These are phyloP conservation scores for Meandrina meandrites DNA, from an alignment of 92 coral and sea anemone genomes.

Conservation along the genomic window DNA sequence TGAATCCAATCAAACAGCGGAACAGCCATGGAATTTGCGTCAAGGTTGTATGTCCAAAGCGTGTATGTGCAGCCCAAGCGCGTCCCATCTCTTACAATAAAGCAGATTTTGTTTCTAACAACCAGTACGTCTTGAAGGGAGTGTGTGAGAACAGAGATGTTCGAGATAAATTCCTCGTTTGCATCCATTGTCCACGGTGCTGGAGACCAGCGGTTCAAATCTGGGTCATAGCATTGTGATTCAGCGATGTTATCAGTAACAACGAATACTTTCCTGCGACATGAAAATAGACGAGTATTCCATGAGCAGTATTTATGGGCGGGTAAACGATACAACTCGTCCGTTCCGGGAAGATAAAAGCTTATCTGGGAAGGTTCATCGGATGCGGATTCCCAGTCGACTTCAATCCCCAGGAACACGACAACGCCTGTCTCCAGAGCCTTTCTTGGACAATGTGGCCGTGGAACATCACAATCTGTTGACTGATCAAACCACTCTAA, in stretches of 20 bases:
- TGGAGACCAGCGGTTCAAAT: constrained; percentile 3
- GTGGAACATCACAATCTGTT: not conserved
- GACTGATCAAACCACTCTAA: not conserved
- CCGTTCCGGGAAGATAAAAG: not conserved
- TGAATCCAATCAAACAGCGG: not conserved
- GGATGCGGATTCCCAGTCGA: too few relatives aligned
- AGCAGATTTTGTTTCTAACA: not conserved
- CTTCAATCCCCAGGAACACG: not conserved
- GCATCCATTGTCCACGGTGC: constrained; percentile 2
- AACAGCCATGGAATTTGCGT: not conserved
- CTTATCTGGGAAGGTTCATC: not conserved
- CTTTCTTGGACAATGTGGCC: constrained; percentile 8
- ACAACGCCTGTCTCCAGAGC: not conserved
- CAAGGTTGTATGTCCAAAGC: not conserved
- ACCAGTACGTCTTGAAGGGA: not conserved
- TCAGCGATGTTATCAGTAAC: not conserved
- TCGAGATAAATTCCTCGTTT: not conserved
- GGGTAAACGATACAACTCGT: not conserved
- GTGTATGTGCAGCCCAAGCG: too few relatives aligned
- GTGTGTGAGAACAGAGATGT: too few relatives aligned
- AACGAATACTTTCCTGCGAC: constrained; percentile 1
- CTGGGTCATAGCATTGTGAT: constrained; percentile 23
- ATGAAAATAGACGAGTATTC: not conserved
- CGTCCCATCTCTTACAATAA: not conserved
- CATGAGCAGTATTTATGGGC: too few relatives aligned